These are phyloP conservation scores for Channa maculata DNA, from an alignment of 2,113 vertebrate genomes.

Conservation along the genomic window DNA sequence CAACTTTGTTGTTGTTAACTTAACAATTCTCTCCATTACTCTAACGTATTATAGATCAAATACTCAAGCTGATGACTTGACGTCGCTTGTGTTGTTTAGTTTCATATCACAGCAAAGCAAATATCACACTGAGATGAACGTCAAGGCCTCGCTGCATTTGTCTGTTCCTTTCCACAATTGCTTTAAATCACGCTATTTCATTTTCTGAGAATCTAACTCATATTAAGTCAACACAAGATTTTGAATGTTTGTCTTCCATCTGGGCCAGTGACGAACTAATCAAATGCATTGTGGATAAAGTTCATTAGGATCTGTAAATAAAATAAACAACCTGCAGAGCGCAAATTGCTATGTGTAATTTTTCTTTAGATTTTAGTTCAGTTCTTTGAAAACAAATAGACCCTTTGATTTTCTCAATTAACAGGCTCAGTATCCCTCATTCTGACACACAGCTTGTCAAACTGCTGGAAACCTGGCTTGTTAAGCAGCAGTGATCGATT, in stretches of 20 bases:
- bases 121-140: too few species aligned
- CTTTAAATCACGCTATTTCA: neutral
- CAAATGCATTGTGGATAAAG: neutral
- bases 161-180: too few species aligned
- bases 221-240: too few species aligned
- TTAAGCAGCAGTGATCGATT: constrained; percentile 53
- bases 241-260: neutral
- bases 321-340: neutral
- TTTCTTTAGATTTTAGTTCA: neutral
- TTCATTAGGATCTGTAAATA: neutral
- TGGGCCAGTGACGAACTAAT: neutral
- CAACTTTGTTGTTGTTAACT: too few species aligned
- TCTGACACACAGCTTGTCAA: constrained; percentile 46
- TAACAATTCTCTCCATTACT: too few species aligned
- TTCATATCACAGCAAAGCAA: too few species aligned
- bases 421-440: constrained; percentile 31
- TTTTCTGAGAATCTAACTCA: neutral
- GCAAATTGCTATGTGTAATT: neutral
- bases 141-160: too few species aligned
- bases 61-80: too few species aligned
- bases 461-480: constrained; percentile 65
- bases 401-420: constrained; percentile 29
- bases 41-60: too few species aligned
- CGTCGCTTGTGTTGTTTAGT: too few species aligned
- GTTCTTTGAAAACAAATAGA: neutral